Evolutionary conservation across 1,140 invertebrate genomes (phyloP), one percentile per base, ranked within the genome.

Genomic region (Dreissena rostriformis): DNA sequence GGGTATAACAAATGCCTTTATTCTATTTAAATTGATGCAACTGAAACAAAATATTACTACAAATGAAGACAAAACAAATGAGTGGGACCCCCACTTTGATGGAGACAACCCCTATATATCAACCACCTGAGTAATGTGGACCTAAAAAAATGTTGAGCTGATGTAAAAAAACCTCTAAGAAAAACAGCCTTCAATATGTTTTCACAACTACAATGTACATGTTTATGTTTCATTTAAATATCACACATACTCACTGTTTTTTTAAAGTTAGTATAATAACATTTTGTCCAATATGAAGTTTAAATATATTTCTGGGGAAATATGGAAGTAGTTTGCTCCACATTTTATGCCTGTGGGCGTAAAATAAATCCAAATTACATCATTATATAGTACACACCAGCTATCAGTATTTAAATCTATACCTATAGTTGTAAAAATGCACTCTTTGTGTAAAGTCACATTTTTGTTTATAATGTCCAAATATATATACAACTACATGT

Each of bases 381-480:
- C 39, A 39, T 8, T 8, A 39, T 39, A 8, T 39, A 5, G 39
- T 39, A 39, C 39, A 39, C 39, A 39, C 2, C 2, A 39, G 4
- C 8, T 39, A 39, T 39, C 39, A 39, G 39, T 39, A 39, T 39
- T 39, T 39, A 39, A 39, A 5, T 39, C 39, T 39, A 39, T 95
- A 98, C 97, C 96, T 96, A n/a, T n/a, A n/a, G n/a, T n/a, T n/a
- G n/a, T n/a, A n/a, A n/a, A n/a, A n/a, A n/a, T n/a, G n/a, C n/a
- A n/a, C n/a, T n/a, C n/a, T n/a, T n/a, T n/a, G n/a, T n/a, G n/a
- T n/a, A n/a, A n/a, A n/a, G n/a, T n/a, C n/a, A n/a, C n/a, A n/a
- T n/a, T n/a, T n/a, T n/a, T n/a, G n/a, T n/a, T n/a, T n/a, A n/a
- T n/a, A n/a, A n/a, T n/a, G n/a, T n/a, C n/a, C n/a, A n/a, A n/a